These are phyloP conservation scores for Coluber constrictor DNA, from an alignment of 2,797 vertebrate genomes.

Conservation along the genomic window DNA sequence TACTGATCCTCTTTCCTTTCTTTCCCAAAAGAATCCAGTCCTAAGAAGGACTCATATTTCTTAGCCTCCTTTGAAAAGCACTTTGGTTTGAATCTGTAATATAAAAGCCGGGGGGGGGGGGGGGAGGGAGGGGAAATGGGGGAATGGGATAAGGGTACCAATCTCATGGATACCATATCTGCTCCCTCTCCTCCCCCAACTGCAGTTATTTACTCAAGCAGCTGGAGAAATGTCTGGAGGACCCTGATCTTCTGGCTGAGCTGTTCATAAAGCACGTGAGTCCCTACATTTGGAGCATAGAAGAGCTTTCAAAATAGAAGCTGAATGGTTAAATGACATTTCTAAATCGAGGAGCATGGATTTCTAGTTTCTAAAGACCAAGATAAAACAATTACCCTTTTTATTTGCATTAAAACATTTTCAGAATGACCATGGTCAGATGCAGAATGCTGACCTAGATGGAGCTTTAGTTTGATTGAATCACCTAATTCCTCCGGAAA, in stretches of 20 bases:
- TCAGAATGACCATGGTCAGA: neutral
- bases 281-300: neutral
- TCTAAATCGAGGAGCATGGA: neutral
- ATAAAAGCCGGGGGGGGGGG: neutral
- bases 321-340: neutral
- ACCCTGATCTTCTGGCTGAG: slow-evolving; percentile 69
- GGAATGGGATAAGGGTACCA: neutral
- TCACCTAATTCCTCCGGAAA: neutral
- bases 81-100: neutral
- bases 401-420: neutral
- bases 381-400: neutral
- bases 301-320: neutral
- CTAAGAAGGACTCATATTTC: neutral
- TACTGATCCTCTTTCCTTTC: neutral
- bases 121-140: rapidly evolving
- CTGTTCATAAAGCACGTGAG: slow-evolving; percentile 75
- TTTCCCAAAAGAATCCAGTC: neutral
- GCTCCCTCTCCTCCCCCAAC: neutral
- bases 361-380: too few species aligned
- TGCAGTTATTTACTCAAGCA: slow-evolving; percentile 71
- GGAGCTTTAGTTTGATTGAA: neutral
- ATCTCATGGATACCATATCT: neutral
- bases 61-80: neutral
- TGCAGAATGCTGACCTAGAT: neutral
- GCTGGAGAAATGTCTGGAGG: slow-evolving; percentile 65